Percentiles rank a stretch among this genome's conserved stretches.
Conservation (phyloP, 2,113 vertebrate genomes). For the Triplophysa rosa region DNA sequence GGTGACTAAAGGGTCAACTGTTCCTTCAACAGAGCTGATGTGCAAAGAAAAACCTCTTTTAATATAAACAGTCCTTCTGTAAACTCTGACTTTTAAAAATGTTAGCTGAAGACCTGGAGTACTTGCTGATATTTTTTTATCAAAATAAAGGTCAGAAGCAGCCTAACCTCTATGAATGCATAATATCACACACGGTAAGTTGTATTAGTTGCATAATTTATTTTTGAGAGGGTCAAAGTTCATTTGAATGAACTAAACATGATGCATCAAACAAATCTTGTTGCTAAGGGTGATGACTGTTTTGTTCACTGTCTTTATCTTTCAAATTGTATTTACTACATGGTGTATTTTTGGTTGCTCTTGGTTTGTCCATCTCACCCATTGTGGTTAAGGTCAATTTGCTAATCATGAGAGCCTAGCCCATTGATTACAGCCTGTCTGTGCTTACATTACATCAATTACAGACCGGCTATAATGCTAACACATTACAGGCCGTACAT, state of each 20-base stretch:
- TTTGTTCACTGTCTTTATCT: not conserved
- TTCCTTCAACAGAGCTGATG: not conserved
- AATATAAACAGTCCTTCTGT: not conserved
- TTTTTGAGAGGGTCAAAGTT: not conserved
- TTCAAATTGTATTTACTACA: not conserved
- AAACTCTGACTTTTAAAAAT: not conserved
- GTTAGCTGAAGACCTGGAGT: not conserved
- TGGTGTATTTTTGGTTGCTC: not conserved
- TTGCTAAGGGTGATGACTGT: not conserved
- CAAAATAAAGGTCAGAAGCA: conserved; percentile 19
- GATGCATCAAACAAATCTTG: not conserved
- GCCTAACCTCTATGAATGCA: not conserved
- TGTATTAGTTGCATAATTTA: not conserved
- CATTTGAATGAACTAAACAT: not conserved
- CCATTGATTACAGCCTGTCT: not conserved
- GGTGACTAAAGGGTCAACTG: no score
- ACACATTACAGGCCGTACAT: not conserved
- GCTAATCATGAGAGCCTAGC: conserved; percentile 12
- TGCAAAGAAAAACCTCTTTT: not conserved
- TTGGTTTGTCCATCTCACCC: not conserved
- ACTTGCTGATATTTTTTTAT: not conserved
- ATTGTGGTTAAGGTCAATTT: conserved; percentile 1
- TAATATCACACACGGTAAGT: not conserved
- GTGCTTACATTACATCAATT: not conserved
- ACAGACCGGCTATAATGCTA: not conserved